Percentiles rank a stretch among this genome's conserved stretches.
Evolutionary conservation across 2,888 invertebrate species (phyloP).

Genomic region (Resseliella maxima): DNA sequence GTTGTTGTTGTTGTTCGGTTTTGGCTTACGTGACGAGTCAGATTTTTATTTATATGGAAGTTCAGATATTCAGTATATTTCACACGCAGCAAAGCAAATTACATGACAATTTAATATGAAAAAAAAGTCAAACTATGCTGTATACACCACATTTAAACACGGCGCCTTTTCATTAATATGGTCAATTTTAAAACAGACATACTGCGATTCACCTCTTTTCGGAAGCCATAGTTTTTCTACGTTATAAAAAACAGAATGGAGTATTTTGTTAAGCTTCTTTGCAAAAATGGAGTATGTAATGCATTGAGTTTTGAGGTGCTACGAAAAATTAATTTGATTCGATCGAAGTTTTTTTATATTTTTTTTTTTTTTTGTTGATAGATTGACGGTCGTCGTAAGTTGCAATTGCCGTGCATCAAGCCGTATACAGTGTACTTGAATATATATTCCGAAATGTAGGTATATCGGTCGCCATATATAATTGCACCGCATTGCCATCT

Average conservation of each 20-base stretch:
- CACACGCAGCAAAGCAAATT: not conserved
- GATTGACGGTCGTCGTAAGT: not conserved
- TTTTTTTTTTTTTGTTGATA: not conserved
- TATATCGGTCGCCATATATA: not conserved
- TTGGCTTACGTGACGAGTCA: slow-evolving; percentile 9
- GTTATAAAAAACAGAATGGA: too few relatives aligned
- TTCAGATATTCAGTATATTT: not conserved
- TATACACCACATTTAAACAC: not conserved
- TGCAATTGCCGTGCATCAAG: not conserved
- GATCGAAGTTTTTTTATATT: not conserved
- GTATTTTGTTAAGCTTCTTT: too few relatives aligned
- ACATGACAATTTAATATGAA: not conserved
- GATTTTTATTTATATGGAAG: not conserved
- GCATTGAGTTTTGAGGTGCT: too few relatives aligned
- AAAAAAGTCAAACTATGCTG: not conserved
- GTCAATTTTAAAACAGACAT: not conserved
- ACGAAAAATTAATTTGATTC: too few relatives aligned
- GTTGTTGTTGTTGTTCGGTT: not conserved
- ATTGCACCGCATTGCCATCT: not conserved
- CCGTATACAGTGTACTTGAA: not conserved
- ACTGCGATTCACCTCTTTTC: not conserved
- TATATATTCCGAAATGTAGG: not conserved
- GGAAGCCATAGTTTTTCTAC: too few relatives aligned
- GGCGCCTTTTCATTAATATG: not conserved
- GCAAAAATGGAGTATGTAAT: too few relatives aligned